Evolutionary conservation across 2,113 vertebrate genomes (phyloP).

Genomic region (Gambusia holbrooki): DNA sequence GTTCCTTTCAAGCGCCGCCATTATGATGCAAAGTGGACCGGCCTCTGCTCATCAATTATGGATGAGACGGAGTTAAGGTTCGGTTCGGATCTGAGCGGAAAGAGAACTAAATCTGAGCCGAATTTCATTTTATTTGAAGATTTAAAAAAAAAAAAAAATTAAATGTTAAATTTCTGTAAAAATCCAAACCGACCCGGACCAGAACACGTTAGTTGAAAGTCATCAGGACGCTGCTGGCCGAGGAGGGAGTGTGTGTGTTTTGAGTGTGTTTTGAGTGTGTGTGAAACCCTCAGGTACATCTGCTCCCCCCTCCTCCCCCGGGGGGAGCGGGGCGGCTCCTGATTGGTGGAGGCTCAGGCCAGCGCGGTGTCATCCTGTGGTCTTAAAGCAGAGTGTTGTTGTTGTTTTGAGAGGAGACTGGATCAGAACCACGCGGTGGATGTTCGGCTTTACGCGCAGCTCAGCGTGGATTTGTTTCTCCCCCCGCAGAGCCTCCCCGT

Average conservation of each 20-base stretch:
- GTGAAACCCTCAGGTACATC: constrained; percentile 82
- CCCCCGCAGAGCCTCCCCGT: constrained; percentile 61
- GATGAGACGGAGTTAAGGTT: constrained; percentile 68
- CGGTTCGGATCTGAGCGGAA: neutral
- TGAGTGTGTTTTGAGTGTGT: constrained; percentile 68
- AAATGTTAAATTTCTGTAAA: no score
- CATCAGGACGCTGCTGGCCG: constrained; percentile 83
- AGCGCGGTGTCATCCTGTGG: constrained; percentile 84
- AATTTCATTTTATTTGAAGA: no score
- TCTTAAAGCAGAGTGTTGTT: constrained; percentile 83
- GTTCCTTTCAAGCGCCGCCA: constrained; percentile 79
- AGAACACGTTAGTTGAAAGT: constrained; percentile 81
- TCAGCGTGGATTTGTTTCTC: constrained; percentile 40
- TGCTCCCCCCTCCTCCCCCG: constrained; percentile 65
- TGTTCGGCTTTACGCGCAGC: constrained; percentile 36
- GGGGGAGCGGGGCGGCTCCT: constrained; percentile 69
- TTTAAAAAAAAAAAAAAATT: no score
- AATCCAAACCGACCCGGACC: no score
- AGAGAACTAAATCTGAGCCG: no score
- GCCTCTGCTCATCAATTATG: constrained; percentile 75
- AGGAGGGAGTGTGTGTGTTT: neutral
- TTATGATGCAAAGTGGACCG: constrained; percentile 80
- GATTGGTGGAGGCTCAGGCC: constrained; percentile 86
- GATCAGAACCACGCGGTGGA: constrained; percentile 50
- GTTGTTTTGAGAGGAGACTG: constrained; percentile 56